These are phyloP conservation scores for Drepana arcuata DNA, from an alignment of 1,140 invertebrate genomes.

Conservation along the genomic window DNA sequence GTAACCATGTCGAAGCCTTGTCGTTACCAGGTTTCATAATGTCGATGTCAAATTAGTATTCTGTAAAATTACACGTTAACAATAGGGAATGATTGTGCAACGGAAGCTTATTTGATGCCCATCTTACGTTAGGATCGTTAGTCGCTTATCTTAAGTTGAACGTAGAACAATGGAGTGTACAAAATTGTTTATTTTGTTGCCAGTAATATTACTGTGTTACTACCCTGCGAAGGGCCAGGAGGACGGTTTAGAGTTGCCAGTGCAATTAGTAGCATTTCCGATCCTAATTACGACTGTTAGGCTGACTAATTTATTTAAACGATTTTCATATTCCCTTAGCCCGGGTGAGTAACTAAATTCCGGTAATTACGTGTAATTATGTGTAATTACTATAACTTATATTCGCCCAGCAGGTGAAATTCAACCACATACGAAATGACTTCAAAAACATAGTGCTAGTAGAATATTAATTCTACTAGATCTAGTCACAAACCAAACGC, in stretches of 20 bases:
- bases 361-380: no score
- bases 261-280: constrained; percentile 86
- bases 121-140: no score
- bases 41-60: no score
- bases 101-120: background rate
- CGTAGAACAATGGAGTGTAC: constrained; percentile 6
- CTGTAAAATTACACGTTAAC: no score
- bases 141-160: background rate
- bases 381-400: no score
- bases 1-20: background rate
- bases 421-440: no score
- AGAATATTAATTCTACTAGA: no score
- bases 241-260: constrained; percentile 78
- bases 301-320: constrained; percentile 86
- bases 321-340: constrained; percentile 84
- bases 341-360: constrained; percentile 83
- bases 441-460: no score
- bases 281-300: constrained; percentile 84
- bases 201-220: constrained; percentile 24
- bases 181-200: constrained; percentile 4
- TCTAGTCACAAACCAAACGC: no score
- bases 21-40: no score
- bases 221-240: constrained; percentile 34
- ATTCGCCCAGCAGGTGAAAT: no score
- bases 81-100: no score